Base-by-base conservation (phyloP, 2,797 vertebrate species). In the Acropternis orthonyx region DNA sequence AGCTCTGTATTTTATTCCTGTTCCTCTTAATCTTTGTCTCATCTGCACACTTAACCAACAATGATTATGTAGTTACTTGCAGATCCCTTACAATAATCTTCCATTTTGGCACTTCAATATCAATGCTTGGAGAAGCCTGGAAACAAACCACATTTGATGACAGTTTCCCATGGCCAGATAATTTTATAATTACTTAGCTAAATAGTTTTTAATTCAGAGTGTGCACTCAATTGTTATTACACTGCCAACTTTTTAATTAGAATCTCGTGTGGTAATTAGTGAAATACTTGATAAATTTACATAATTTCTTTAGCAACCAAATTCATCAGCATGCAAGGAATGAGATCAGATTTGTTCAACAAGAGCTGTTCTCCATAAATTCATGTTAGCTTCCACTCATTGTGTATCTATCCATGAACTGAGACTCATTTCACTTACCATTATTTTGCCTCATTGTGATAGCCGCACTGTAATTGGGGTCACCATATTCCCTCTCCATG, bases 231-330 rank as follows among this genome's bases (percentile, higher is more conserved):
- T 85, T 79, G 74, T 49, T 74, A 78, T 37, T 63, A 49, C 37
- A 71, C 28, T 79, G 36, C 44, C 88, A 87, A 94, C 55, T 93
- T 95, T 86, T 94, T 23, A 94, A 93, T 95, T 92, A 92, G 59
- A 88, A 81, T 69, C 30, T 90, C 44, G 10, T 71, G 66, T 79
- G 52, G 34, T 92, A 91, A 92, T 92, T 91, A 95, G 67, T 74
- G 74, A 87, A 95, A 85, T 79, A 43, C 71, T 92, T 79, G 39
- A 89, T 87, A 61, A 71, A 89, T 94, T 73, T 93, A 32, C 56
- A 36, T 89, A 36, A 61, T 88, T 94, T 75, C 34, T 85, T 82
- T 91, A 85, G 44, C 48, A 79, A 39, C 15, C 10, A 82, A 85
- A 80, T 76, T 92, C 32, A 67, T 84, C 62, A 79, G 7, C 48